A percentile compares a stretch with the other conserved stretches of the same genome.
Evolutionary conservation across 1,140 invertebrate species (phyloP).

Genomic region (Teleopsis dalmanni): DNA sequence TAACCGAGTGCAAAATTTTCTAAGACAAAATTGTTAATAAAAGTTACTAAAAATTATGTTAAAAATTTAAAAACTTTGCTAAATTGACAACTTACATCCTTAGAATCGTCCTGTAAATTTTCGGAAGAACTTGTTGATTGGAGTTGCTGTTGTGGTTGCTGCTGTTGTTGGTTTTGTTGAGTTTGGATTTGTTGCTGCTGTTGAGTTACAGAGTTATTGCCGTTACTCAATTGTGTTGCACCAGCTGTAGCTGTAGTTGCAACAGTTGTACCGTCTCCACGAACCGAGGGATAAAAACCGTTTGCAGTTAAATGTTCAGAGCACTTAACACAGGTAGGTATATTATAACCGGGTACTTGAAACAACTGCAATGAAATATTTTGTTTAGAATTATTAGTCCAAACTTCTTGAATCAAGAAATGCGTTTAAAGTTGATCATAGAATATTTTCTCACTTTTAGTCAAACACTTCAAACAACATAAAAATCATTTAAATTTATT

Average conservation of each 20-base stretch:
- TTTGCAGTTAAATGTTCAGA: conserved; percentile 42
- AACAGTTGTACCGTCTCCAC: conserved; percentile 17
- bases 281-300: conserved; percentile 36
- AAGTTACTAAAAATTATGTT: background rate
- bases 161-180: conserved; percentile 16
- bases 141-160: conserved; percentile 34
- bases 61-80: background rate
- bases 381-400: no score
- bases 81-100: conserved; percentile 38
- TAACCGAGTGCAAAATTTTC: no score
- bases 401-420: no score
- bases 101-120: conserved; percentile 42
- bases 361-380: conserved; percentile 37
- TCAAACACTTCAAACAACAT: no score
- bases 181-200: conserved; percentile 27
- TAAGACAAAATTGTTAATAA: no score
- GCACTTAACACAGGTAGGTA: conserved; percentile 43
- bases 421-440: no score
- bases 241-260: conserved; percentile 11
- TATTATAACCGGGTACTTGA: conserved; percentile 43
- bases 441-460: no score
- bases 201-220: conserved; percentile 12
- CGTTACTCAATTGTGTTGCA: conserved; percentile 11
- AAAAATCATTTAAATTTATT: no score
- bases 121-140: conserved; percentile 43